Conservation (phyloP, 1,140 invertebrate species). For the Episyrphus balteatus region DNA sequence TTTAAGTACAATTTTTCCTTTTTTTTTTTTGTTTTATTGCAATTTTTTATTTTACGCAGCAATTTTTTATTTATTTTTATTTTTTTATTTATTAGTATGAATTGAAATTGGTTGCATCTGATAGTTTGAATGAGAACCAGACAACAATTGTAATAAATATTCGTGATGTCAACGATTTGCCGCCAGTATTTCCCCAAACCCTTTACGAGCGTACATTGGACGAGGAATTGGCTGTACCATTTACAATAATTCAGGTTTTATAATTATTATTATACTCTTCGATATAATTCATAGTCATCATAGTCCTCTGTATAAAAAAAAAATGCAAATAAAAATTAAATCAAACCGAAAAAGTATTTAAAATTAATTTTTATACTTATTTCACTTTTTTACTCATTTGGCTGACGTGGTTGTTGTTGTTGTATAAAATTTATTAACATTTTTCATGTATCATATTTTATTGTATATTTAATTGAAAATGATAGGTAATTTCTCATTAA, state of each 20-base stretch:
- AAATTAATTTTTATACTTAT: no score
- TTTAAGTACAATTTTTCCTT: no score
- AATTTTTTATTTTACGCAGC: background rate
- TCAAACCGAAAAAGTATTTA: no score
- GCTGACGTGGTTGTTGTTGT: no score
- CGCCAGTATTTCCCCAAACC: slow-evolving; percentile 61
- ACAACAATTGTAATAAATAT: slow-evolving; percentile 66
- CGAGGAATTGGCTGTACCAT: slow-evolving; percentile 50
- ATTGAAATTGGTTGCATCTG: slow-evolving; percentile 73
- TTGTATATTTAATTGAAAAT: no score
- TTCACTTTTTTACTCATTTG: no score
- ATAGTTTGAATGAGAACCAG: slow-evolving; percentile 73
- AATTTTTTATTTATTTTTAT: background rate
- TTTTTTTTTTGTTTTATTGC: background rate
- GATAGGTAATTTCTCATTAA: no score
- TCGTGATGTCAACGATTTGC: slow-evolving; percentile 71
- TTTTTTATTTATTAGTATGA: slow-evolving; percentile 53
- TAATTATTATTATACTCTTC: no score
- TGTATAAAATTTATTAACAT: no score
- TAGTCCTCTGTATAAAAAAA: slow-evolving; percentile 16
- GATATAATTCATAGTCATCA: no score
- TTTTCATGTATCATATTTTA: no score
- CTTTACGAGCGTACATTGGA: slow-evolving; percentile 54
- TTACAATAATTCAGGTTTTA: slow-evolving; percentile 54
- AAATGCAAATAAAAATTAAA: no score